Evolutionary conservation across 2,113 vertebrate genomes (phyloP).

Genomic region (Melanostigma gelatinosum): DNA sequence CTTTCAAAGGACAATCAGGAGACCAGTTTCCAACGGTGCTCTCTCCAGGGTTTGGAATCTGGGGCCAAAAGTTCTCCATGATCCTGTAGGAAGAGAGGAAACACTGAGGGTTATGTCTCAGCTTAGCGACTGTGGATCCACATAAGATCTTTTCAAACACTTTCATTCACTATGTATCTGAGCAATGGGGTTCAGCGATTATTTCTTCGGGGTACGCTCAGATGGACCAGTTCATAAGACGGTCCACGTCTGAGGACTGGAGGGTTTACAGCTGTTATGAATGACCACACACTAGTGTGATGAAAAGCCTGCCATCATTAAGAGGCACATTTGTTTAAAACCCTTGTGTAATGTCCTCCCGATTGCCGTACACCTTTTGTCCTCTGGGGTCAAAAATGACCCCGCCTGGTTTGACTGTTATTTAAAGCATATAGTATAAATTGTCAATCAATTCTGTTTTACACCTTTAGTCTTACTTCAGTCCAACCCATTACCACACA

Average conservation of each 20-base stretch:
- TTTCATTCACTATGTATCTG: background rate
- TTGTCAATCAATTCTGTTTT: background rate
- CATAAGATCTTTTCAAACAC: background rate
- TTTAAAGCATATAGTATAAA: background rate
- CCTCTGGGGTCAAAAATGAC: no score
- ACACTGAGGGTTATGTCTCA: background rate
- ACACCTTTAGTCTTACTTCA: background rate
- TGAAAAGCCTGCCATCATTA: background rate
- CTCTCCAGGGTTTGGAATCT: slow-evolving; percentile 93
- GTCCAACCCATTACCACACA: background rate
- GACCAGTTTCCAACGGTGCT: slow-evolving; percentile 96
- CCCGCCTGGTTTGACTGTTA: background rate
- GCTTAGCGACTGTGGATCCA: background rate
- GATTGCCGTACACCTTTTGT: no score
- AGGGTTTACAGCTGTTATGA: background rate
- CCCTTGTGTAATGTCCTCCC: no score
- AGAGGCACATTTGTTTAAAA: background rate
- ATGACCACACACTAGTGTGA: background rate
- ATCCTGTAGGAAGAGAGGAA: slow-evolving; percentile 80
- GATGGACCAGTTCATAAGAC: background rate
- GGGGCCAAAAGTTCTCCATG: slow-evolving; percentile 93
- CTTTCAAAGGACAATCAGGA: slow-evolving; percentile 89
- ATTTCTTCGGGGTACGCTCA: no score
- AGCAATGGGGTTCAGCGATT: no score
- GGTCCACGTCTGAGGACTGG: no score